phyloP scores from a whole-genome alignment of 2,888 invertebrate genomes.

The Melanchra persicariae region DNA sequence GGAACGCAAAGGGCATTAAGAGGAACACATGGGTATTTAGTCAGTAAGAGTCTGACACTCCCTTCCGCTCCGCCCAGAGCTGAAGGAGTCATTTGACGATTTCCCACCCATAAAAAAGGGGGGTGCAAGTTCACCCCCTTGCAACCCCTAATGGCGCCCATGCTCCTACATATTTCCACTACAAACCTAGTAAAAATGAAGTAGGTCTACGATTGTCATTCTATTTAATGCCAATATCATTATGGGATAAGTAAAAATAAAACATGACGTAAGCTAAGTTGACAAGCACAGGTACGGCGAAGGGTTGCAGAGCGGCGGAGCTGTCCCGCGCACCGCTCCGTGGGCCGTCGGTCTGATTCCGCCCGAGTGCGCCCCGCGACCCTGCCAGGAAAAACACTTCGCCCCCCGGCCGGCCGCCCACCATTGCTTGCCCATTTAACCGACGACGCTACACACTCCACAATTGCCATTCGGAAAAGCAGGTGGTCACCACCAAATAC shows the following conservation, averaged over 20 bases:
- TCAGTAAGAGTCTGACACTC: too few species aligned
- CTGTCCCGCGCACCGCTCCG: conserved; percentile 77
- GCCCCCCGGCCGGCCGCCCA: conserved; percentile 74
- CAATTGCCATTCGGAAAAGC: conserved; percentile 64
- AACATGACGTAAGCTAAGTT: conserved; percentile 71
- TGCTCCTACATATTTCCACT: conserved; percentile 3
- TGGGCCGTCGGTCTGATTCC: conserved; percentile 71
- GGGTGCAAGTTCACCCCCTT: too few species aligned
- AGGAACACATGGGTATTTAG: too few species aligned
- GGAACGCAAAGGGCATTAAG: too few species aligned
- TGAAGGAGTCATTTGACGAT: too few species aligned
- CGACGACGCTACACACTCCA: conserved; percentile 67
- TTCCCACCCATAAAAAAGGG: too few species aligned
- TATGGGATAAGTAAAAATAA: conserved; percentile 60
- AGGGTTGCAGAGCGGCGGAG: conserved; percentile 64
- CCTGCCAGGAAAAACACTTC: conserved; percentile 70
- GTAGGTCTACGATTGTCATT: conserved; percentile 30
- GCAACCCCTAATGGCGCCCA: too few species aligned
- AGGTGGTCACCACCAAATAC: conserved; percentile 55
- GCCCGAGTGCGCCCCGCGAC: conserved; percentile 70
- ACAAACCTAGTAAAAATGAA: conserved; percentile 33
- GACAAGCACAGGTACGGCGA: conserved; percentile 65
- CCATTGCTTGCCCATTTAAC: conserved; percentile 64
- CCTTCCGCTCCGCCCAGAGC: too few species aligned
- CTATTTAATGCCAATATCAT: conserved; percentile 43